Percentiles rank a stretch among this genome's conserved stretches.
These are phyloP conservation scores for Pedionomus torquatus DNA, from an alignment of 2,113 vertebrate species.

Conservation along the genomic window DNA sequence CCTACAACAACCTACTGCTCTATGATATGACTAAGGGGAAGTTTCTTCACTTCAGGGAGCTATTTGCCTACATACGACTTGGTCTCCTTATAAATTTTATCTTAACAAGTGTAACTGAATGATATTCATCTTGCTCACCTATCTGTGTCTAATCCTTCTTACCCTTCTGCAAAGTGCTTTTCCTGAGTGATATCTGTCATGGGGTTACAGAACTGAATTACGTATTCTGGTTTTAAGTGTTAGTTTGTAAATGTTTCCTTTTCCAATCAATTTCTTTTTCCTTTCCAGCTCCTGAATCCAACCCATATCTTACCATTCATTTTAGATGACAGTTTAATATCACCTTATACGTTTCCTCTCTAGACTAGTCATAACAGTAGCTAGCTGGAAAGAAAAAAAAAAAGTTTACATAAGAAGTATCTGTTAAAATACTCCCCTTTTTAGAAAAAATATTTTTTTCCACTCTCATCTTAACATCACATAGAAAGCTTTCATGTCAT, in stretches of 20 bases:
- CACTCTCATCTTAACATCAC: background rate
- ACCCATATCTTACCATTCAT: background rate
- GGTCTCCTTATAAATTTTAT: background rate
- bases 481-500: background rate
- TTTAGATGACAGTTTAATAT: conserved; percentile 49
- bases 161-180: background rate
- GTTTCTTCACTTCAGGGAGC: background rate
- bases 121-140: conserved; percentile 3
- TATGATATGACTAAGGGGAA: background rate
- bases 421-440: background rate
- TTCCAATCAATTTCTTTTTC: background rate
- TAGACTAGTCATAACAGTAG: conserved; percentile 20
- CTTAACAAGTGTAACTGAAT: background rate
- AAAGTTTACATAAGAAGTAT: background rate
- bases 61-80: background rate
- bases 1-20: background rate
- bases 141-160: conserved; percentile 2
- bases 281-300: background rate
- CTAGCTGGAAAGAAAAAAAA: background rate
- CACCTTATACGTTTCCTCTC: background rate
- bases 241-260: conserved; percentile 39
- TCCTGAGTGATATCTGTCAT: background rate
- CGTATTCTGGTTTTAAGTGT: background rate
- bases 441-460: background rate
- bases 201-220: background rate